Conservation (phyloP, 2,113 vertebrate species). For the Strigops habroptila region DNA sequence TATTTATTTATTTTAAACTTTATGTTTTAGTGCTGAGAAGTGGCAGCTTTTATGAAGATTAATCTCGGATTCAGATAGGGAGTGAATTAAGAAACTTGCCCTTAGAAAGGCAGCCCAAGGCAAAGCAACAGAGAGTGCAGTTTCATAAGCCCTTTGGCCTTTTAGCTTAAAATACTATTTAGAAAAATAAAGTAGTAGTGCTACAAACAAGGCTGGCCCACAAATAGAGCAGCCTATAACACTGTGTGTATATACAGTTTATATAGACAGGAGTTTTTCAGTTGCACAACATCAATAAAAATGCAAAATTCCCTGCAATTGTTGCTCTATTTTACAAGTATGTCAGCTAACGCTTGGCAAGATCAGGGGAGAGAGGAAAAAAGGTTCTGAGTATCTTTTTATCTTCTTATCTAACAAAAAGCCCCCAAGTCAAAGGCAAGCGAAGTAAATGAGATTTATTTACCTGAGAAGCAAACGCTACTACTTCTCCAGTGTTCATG, state of each 20-base stretch:
- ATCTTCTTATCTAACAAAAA: not conserved
- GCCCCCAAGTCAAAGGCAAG: not conserved
- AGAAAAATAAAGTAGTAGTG: not conserved
- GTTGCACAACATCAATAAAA: not conserved
- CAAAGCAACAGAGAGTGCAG: not conserved
- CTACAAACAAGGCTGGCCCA: not conserved
- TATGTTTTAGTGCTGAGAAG: not conserved
- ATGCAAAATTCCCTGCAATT: not conserved
- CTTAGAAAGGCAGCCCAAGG: not conserved
- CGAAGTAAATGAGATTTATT: not conserved
- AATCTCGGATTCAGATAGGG: not conserved
- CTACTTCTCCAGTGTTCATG: conserved; percentile 84
- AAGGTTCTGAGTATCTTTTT: not conserved
- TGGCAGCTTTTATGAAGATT: not conserved
- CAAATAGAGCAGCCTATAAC: not conserved
- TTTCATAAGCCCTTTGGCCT: not conserved
- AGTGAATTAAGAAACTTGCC: not conserved
- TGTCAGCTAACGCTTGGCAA: not conserved
- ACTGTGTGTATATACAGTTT: too few species aligned
- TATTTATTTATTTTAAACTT: not conserved
- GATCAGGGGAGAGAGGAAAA: not conserved
- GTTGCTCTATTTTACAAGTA: not conserved
- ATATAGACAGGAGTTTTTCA: not conserved
- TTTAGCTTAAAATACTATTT: not conserved
- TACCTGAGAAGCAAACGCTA: conserved; percentile 88